A percentile compares a stretch with the other conserved stretches of the same genome.
These are phyloP conservation scores for Typhlichthys subterraneus DNA, from an alignment of 2,797 vertebrate species.

Conservation along the genomic window DNA sequence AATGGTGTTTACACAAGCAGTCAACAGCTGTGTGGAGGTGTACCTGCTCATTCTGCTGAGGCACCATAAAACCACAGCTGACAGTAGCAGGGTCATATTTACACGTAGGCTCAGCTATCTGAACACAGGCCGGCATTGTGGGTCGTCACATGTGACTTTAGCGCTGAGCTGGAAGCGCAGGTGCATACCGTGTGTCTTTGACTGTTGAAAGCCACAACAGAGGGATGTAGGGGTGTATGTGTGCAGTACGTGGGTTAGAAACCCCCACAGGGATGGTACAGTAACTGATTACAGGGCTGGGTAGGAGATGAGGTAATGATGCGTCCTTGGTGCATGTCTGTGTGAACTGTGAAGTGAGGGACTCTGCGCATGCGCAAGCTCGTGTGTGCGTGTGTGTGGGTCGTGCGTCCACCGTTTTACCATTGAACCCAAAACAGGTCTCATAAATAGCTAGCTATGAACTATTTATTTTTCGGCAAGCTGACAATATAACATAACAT, in stretches of 20 bases:
- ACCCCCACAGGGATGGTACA: conserved; percentile 19
- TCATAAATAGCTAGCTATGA: too few species aligned
- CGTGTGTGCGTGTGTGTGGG: too few species aligned
- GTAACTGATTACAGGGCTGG: conserved; percentile 52
- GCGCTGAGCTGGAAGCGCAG: conserved; percentile 50
- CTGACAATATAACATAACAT: too few species aligned
- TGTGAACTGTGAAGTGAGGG: not conserved
- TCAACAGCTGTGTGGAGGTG: conserved; percentile 50
- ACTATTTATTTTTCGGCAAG: too few species aligned
- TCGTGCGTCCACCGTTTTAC: too few species aligned
- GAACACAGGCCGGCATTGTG: conserved; percentile 55
- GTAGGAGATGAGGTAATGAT: conserved; percentile 44
- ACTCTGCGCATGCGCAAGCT: not conserved
- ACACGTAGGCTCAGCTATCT: conserved; percentile 5
- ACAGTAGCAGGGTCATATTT: conserved; percentile 26
- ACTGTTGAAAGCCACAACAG: conserved; percentile 51
- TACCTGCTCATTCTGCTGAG: conserved; percentile 31
- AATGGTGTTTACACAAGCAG: conserved; percentile 28
- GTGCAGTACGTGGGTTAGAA: conserved; percentile 13
- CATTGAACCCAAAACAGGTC: too few species aligned
- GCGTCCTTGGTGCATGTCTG: not conserved
- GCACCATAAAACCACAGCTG: conserved; percentile 50
- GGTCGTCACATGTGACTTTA: conserved; percentile 25
- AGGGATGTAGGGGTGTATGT: conserved; percentile 9
- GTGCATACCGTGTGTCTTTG: conserved; percentile 65